Conservation (phyloP, 2,113 vertebrate genomes). For the Carollia perspicillata region DNA sequence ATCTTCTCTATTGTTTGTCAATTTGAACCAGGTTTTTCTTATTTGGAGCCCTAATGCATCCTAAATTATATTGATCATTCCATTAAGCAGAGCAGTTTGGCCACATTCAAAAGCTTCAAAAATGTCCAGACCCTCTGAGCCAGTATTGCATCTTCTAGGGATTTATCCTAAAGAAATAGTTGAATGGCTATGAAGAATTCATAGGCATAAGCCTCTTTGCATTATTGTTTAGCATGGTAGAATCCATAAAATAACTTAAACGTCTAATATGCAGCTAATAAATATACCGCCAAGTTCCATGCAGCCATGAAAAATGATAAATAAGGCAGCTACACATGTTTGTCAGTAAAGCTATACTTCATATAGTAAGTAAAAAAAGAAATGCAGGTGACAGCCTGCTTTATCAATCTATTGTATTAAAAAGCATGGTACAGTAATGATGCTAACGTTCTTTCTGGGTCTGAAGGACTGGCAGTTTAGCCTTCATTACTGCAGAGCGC, state of each 20-base stretch:
- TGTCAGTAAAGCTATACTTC: background rate
- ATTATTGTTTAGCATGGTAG: background rate
- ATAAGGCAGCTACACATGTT: background rate
- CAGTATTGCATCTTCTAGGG: background rate
- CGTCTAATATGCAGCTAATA: background rate
- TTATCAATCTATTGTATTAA: background rate
- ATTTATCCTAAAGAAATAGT: background rate
- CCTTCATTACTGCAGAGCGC: background rate
- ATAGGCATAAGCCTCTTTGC: background rate
- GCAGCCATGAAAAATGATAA: background rate
- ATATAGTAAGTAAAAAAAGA: background rate
- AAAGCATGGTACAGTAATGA: background rate
- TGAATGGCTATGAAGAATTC: background rate
- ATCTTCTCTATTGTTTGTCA: slow-evolving; percentile 12
- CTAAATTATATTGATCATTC: slow-evolving; percentile 27
- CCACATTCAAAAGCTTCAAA: background rate
- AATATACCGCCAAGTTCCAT: background rate
- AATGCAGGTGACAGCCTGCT: background rate
- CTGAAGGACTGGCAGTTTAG: background rate
- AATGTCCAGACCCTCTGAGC: background rate
- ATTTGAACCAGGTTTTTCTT: background rate
- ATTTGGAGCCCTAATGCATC: background rate
- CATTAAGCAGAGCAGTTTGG: background rate
- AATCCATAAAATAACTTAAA: background rate
- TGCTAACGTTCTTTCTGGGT: background rate